Base-by-base conservation (phyloP, 2,888 invertebrate species). In the Drosophila helvetica region DNA sequence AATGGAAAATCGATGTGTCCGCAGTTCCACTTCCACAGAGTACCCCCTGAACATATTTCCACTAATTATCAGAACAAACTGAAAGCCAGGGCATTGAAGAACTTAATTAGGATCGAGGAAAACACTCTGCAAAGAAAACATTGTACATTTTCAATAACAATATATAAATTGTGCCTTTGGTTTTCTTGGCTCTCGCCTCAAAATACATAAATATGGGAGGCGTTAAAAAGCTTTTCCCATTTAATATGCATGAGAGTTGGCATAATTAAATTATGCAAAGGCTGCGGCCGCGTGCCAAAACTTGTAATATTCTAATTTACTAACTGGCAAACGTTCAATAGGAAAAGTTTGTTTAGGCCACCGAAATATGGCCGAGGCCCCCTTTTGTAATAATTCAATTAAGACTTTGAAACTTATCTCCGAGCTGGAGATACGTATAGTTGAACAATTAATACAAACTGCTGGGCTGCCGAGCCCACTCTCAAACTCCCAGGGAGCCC, bases 261-360 rank as follows among this genome's bases (percentile, higher is more conserved):
- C 75, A 74, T 86, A 86, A 86, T 86, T 85, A 66, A 86, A 87
- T 88, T 88, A 87, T 81, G 76, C 74, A 80, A 83, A 56, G 66
- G 70, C 66, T 76, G 78, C 71, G 77, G 75, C 79, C 69, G 83
- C 82, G 78, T 85, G 85, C 85, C 85, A 86, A 81, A 86, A 86
- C 75, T 80, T 78, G 78, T 74, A 83, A 83, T 86, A 75, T 78
- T 78, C 78, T 76, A 80, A 83, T 81, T 86, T 82, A 79, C 62
- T 64, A 82, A 75, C 86, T 86, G 88, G 88, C 86, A 85, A 81
- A 66, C 64, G 70, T 83, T 88, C 88, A 87, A 87, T 83, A 75
- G 30, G 30, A 7, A 38, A 62, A 67, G 72, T 77, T 79, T 79
- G 69, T 73, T 79, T 79, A 77, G 79, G 78, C 43, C 38, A 17